Conservation (phyloP, 92 coral and sea anemone species). For the Siderastrea radians region DNA sequence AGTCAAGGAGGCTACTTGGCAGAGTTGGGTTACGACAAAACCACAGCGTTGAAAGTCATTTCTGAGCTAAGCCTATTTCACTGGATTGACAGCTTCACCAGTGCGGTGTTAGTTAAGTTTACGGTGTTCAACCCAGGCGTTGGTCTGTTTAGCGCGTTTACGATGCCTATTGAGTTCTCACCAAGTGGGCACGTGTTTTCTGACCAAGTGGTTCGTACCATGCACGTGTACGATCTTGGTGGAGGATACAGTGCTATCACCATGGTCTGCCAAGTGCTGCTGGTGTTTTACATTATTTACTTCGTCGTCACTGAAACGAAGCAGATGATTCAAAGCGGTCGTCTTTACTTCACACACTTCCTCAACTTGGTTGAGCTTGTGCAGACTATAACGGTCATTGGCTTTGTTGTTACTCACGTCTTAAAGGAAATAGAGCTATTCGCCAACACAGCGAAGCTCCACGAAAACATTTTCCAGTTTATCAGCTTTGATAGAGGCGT, state of each 20-base stretch:
- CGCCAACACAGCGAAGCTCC: constrained; percentile 25
- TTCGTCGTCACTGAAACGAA: constrained; percentile 33
- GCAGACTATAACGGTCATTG: constrained; percentile 51
- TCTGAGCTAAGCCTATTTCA: constrained; percentile 3
- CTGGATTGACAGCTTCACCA: constrained; percentile 64
- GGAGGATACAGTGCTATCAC: constrained; percentile 58
- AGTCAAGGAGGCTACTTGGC: constrained; percentile 63
- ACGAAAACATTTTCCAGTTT: constrained; percentile 30
- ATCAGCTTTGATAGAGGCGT: constrained; percentile 60
- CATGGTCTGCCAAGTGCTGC: constrained; percentile 45
- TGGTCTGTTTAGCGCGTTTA: constrained; percentile 49
- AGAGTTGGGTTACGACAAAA: constrained; percentile 32
- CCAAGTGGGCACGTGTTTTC: constrained; percentile 50
- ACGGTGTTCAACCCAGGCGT: constrained; percentile 57
- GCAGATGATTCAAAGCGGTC: constrained; percentile 31
- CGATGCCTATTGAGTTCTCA: constrained; percentile 51
- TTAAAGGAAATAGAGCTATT: constrained; percentile 53
- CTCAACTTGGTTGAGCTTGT: constrained; percentile 56
- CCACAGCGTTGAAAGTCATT: constrained; percentile 21
- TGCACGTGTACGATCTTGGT: constrained; percentile 62
- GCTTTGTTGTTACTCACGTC: constrained; percentile 57
- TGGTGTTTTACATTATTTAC: constrained; percentile 49
- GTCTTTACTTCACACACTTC: constrained; percentile 40
- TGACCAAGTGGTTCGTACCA: constrained; percentile 23
- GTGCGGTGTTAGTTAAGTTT: constrained; percentile 54